Evolutionary conservation across 2,888 invertebrate species (phyloP).

Genomic region (Pseudanteris insignis): DNA sequence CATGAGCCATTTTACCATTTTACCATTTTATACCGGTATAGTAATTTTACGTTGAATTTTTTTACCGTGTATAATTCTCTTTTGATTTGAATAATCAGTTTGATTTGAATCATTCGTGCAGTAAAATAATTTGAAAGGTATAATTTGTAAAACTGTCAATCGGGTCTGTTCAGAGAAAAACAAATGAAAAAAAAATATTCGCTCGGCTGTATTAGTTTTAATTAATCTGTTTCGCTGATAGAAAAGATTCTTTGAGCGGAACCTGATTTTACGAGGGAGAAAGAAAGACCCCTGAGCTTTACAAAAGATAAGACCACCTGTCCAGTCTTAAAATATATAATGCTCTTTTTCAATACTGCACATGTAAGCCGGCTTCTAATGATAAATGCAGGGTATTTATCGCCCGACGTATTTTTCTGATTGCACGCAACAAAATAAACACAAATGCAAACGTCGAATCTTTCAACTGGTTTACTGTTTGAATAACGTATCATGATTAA

Average conservation of each 20-base stretch:
- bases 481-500: too few species aligned
- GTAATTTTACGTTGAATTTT: too few species aligned
- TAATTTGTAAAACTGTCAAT: too few species aligned
- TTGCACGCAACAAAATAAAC: slow-evolving; percentile 1
- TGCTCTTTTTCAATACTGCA: slow-evolving; percentile 13
- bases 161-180: too few species aligned
- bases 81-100: too few species aligned
- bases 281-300: slow-evolving; percentile 20
- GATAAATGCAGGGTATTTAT: slow-evolving; percentile 16
- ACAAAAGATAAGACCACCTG: slow-evolving; percentile 26
- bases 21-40: too few species aligned
- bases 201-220: too few species aligned
- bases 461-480: background rate
- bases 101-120: too few species aligned
- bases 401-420: slow-evolving; percentile 7
- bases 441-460: slow-evolving; percentile 2
- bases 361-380: slow-evolving; percentile 9
- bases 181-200: too few species aligned
- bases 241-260: slow-evolving; percentile 15
- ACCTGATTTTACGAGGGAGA: slow-evolving; percentile 20
- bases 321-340: slow-evolving; percentile 17
- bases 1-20: too few species aligned
- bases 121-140: too few species aligned
- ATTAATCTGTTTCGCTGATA: slow-evolving; percentile 5
- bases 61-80: too few species aligned